Percentiles rank a stretch among this genome's conserved stretches.
Evolutionary conservation across 2,113 vertebrate species (phyloP).

Genomic region (Chaetops frenatus): DNA sequence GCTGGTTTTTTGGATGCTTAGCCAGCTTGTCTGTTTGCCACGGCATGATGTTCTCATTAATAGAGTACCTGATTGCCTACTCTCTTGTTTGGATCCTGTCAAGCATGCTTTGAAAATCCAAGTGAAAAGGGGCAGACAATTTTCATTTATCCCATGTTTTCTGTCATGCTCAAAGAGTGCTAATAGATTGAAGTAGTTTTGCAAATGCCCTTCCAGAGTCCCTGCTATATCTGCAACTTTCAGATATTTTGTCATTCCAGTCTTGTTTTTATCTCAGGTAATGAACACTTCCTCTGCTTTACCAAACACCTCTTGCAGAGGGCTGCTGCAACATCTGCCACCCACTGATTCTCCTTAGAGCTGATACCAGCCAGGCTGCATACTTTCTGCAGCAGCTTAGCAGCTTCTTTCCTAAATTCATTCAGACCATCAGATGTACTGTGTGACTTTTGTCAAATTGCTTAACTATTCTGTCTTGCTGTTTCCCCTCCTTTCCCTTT

Average conservation of each 20-base stretch:
- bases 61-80: neutral
- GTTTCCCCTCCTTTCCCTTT: neutral
- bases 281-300: neutral
- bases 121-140: neutral
- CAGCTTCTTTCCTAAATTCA: neutral
- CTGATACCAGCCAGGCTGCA: neutral
- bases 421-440: neutral
- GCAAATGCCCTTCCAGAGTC: neutral
- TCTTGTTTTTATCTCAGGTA: neutral
- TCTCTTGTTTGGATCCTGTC: neutral
- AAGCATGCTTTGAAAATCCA: neutral
- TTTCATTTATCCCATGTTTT: conserved; percentile 13
- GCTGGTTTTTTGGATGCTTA: neutral
- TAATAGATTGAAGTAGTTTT: conserved; percentile 18
- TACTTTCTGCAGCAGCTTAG: neutral
- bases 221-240: neutral
- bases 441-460: neutral
- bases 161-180: neutral
- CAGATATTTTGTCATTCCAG: conserved; percentile 2
- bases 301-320: neutral
- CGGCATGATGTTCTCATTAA: neutral
- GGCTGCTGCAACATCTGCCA: neutral
- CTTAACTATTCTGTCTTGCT: neutral
- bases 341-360: neutral
- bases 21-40: neutral